Conservation (phyloP, 2,888 invertebrate species). For the Diaphora mendica region DNA sequence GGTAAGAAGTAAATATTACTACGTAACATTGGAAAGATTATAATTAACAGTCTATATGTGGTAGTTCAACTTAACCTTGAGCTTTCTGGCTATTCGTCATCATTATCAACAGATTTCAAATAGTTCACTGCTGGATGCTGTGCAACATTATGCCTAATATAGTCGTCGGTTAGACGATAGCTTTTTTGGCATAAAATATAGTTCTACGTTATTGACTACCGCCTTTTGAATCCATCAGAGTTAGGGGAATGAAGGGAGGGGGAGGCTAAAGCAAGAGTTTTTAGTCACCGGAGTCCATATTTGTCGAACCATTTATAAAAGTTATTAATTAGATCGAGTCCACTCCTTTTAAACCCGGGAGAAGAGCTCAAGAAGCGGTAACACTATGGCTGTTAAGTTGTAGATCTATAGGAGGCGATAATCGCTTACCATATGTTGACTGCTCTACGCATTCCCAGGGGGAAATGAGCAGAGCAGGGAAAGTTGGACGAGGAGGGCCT, state of each 20-base stretch:
- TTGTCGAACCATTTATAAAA: no score
- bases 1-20: conserved; percentile 58
- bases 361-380: not conserved
- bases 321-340: no score
- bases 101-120: no score
- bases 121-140: no score
- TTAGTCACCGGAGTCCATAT: no score
- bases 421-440: not conserved
- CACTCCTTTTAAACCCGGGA: not conserved
- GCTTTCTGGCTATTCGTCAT: not conserved
- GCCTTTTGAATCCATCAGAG: not conserved
- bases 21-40: not conserved
- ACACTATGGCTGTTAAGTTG: not conserved
- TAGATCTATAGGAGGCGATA: not conserved
- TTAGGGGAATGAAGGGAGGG: no score
- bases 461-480: no score
- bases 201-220: no score
- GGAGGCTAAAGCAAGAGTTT: no score
- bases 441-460: not conserved
- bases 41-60: not conserved
- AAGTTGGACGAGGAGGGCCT: no score
- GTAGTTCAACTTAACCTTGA: not conserved
- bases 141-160: no score
- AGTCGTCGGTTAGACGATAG: not conserved
- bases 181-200: not conserved